These are phyloP conservation scores for Zygothrica quintamaculata DNA, from an alignment of 2,888 invertebrate species.

Conservation along the genomic window DNA sequence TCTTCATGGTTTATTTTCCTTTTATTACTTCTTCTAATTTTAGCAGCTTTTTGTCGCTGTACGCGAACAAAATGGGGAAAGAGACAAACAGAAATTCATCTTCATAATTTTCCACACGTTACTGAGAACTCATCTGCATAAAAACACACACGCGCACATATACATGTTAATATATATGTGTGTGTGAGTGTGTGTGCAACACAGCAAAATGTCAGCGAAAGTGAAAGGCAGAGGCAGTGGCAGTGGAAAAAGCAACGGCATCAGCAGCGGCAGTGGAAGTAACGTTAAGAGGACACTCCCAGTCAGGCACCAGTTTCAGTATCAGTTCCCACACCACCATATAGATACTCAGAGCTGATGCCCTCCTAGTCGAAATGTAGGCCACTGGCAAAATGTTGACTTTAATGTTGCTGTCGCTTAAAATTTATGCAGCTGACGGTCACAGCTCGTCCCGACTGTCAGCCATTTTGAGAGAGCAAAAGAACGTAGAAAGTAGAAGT, in stretches of 20 bases:
- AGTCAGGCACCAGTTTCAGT: too few species aligned
- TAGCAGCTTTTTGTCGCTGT: slow-evolving; percentile 26
- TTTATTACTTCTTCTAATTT: too few species aligned
- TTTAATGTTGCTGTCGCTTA: slow-evolving; percentile 76
- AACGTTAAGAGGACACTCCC: slow-evolving; percentile 32
- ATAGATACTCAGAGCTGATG: slow-evolving; percentile 1
- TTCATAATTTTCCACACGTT: slow-evolving; percentile 77
- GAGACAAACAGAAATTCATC: slow-evolving; percentile 67
- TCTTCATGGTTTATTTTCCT: slow-evolving; percentile 24
- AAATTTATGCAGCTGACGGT: slow-evolving; percentile 79
- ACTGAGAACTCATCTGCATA: slow-evolving; percentile 71
- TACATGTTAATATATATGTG: slow-evolving; percentile 20
- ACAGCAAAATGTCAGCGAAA: slow-evolving; percentile 70
- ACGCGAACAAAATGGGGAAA: slow-evolving; percentile 23
- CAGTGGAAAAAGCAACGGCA: slow-evolving; percentile 52
- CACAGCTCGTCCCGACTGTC: slow-evolving; percentile 58
- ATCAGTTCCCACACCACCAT: slow-evolving; percentile 3
- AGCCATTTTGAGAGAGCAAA: slow-evolving; percentile 28
- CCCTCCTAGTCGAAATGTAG: slow-evolving; percentile 57
- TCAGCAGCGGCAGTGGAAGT: slow-evolving; percentile 42
- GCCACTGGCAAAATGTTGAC: slow-evolving; percentile 79
- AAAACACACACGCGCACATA: slow-evolving; percentile 30
- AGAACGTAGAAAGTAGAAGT: background rate
- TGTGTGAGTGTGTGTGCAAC: slow-evolving; percentile 30
- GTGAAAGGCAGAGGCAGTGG: slow-evolving; percentile 62